Base-by-base conservation (phyloP, 1,140 invertebrate species). In the Euura saliciscinereae region DNA sequence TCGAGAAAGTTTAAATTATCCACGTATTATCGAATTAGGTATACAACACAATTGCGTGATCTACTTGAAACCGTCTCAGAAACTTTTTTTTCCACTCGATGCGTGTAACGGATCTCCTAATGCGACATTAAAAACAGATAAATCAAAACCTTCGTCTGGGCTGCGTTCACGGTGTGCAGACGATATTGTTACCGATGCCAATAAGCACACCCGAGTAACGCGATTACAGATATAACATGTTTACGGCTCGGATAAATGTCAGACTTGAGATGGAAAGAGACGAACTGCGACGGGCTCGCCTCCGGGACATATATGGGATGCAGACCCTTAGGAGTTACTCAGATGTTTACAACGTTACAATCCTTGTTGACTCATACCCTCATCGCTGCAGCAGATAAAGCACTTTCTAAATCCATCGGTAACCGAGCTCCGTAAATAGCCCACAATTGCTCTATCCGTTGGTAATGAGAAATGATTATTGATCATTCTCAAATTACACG, bases 361-460 rank as follows among this genome's bases (percentile, higher is more conserved):
- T 59, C 51, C 8, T 59, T 59, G 77, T 81, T 81, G 79, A 80
- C 77, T 81, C 79, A 81, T 79, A 73, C 76, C 78, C 78, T 74
- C 76, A 78, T 81, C 78, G 75, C 66, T 66, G 67, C 76, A 69
- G 70, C 64, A 70, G 77, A 78, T 80, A 78, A 80, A 77, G 77
- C 79, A 80, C 80, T 81, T 81, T 81, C 80, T 81, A 81, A 81
- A 81, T 80, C 76, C 74, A 81, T 79, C 75, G 75, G 59, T 74
- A 73, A 11, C 71, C 74, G 74, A 75, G 76, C 77, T 59, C 76
- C 80, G 77, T 81, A 81, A 81, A 80, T 79, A 79, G 80, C 75
- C 73, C 68, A 80, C 78, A 80, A 81, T 81, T 69, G 74, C 75
- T 81, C 74, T 77, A 81, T 81, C 78, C 73, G 28, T 28, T 28